These are phyloP conservation scores for Macrosoma leucophasiata DNA, from an alignment of 2,888 invertebrate genomes.

Conservation along the genomic window DNA sequence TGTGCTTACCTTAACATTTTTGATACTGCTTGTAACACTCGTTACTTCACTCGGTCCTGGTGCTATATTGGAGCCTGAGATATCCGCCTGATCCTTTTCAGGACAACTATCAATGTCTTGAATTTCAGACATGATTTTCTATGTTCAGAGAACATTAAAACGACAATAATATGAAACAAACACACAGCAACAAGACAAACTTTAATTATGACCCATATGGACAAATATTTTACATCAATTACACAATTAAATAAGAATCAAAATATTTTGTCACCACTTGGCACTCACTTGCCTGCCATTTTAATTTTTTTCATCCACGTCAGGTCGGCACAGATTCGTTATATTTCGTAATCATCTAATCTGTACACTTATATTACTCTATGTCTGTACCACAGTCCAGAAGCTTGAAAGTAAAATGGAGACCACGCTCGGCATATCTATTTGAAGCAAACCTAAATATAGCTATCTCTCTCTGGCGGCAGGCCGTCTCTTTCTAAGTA, in stretches of 20 bases:
- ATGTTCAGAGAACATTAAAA: slow-evolving; percentile 55
- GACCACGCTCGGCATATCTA: too few species aligned
- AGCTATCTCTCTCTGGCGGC: too few species aligned
- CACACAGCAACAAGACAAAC: too few species aligned
- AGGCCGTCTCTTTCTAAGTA: too few species aligned
- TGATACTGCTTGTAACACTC: slow-evolving; percentile 52
- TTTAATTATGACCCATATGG: too few species aligned
- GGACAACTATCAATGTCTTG: slow-evolving; percentile 55
- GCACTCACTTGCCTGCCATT: slow-evolving; percentile 36
- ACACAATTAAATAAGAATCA: too few species aligned
- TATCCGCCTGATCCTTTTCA: slow-evolving; percentile 48
- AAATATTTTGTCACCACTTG: slow-evolving; percentile 55
- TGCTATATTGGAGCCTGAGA: slow-evolving; percentile 51
- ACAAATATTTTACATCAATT: too few species aligned
- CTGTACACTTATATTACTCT: too few species aligned
- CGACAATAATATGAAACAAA: slow-evolving; percentile 23
- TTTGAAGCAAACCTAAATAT: too few species aligned
- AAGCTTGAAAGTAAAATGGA: too few species aligned
- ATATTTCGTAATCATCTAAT: too few species aligned
- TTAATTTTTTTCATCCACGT: slow-evolving; percentile 34
- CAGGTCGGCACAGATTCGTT: slow-evolving; percentile 16
- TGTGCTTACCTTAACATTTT: slow-evolving; percentile 53
- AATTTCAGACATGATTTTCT: slow-evolving; percentile 60
- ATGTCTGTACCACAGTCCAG: too few species aligned
- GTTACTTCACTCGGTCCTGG: slow-evolving; percentile 47